These are phyloP conservation scores for Drosophila equinoxialis DNA, from an alignment of 1,140 invertebrate species.

Conservation along the genomic window DNA sequence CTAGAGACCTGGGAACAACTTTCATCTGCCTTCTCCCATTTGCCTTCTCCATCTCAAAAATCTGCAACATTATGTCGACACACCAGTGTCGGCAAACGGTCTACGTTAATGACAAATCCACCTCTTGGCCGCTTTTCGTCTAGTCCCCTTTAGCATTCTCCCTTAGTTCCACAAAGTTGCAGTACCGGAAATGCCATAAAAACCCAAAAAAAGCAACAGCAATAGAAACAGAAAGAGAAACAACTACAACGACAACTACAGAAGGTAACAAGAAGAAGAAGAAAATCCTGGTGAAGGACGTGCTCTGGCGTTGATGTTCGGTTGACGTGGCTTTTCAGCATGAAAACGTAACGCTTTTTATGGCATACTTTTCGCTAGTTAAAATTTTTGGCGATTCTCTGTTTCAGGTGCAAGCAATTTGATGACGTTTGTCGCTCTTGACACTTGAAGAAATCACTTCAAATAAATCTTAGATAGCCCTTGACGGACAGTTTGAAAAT, in stretches of 20 bases:
- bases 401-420: constrained; percentile 21
- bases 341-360: constrained; percentile 19
- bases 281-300: neutral
- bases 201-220: constrained; percentile 16
- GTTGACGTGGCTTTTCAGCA: constrained; percentile 24
- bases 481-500: no score
- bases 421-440: constrained; percentile 7
- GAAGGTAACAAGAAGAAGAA: neutral
- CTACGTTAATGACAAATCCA: constrained; percentile 16
- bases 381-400: constrained; percentile 18
- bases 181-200: constrained; percentile 20
- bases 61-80: constrained; percentile 10
- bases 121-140: constrained; percentile 2
- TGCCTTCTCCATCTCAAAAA: constrained; percentile 7
- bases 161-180: constrained; percentile 13
- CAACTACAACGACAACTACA: constrained; percentile 13
- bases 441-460: neutral
- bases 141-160: neutral
- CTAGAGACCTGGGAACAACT: constrained; percentile 1
- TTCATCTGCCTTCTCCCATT: neutral
- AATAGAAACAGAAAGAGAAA: constrained; percentile 5
- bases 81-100: constrained; percentile 1
- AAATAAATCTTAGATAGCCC: no score
- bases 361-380: constrained; percentile 24
- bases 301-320: constrained; percentile 15